Base-by-base conservation (phyloP, 2,888 invertebrate species). In the Macrosoma leucophasiata region DNA sequence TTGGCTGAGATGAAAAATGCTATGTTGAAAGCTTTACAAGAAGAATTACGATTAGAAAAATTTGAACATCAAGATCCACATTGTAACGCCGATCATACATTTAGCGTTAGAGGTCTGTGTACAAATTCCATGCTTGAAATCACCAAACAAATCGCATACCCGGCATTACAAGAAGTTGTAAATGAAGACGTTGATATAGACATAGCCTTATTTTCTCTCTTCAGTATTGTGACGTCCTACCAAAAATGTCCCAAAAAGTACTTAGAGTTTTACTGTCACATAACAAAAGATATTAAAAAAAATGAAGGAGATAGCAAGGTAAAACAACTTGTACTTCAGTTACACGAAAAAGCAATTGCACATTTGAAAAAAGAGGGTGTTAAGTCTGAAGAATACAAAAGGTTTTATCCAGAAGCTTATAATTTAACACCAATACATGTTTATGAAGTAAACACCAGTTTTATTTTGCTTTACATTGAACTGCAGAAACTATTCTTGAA, bases 61-160 rank as follows among this genome's bases (percentile, higher is more conserved):
- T 43, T 51, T 18, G 47, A 50, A 32, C 39, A 41, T 3, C 13
- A 40, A 1, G 43, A 45, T 10, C 25, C 36, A 1, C 40, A 38
- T 14, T n/a, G n/a, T n/a, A 41, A 58, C 18, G 44, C 58, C 2
- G 52, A 44, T 26, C 78, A 79, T 40, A 81, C 84, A 1, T 52
- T 76, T 7, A 62, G 71, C 3, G 66, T 82, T 0, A 71, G 62
- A 45, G 79, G 85, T 21, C 56, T 90, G n/a, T 77, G 84, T 32
- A 66, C 69, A 3, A 76, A 87, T 59, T 86, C 88, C 0, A 53
- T 58, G 2, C 56, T 86, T 14, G 86, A 86, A 55, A 58, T 85
- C 14, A 67, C 87, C 2, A 86, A 84, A 41, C 89, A 90, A 58
- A 86, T 88, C 30, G 76, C 79, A 3, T 77, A 76, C 29, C 54